A percentile compares a stretch with the other conserved stretches of the same genome.
Evolutionary conservation across 1,140 invertebrate genomes (phyloP).

Genomic region (Paramacrobiotus metropolitanus): DNA sequence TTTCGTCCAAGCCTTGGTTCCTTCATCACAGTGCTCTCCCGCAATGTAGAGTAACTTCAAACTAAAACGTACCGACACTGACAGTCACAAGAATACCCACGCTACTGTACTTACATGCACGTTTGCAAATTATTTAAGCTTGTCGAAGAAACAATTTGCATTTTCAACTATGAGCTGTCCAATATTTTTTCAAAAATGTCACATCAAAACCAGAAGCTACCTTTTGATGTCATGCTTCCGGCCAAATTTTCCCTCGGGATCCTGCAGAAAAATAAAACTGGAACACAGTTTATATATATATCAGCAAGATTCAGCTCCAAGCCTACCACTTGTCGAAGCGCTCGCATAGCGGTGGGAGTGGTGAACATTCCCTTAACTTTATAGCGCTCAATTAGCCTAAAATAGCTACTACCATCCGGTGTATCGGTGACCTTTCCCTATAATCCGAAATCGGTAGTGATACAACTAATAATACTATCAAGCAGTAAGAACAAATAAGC

Average conservation of each 20-base stretch:
- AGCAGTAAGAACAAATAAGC: neutral
- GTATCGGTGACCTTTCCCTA: slow-evolving; percentile 71
- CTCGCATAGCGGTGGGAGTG: slow-evolving; percentile 64
- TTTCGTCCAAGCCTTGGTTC: slow-evolving; percentile 64
- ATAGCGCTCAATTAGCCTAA: slow-evolving; percentile 65
- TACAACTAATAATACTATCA: neutral
- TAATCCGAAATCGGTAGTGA: slow-evolving; percentile 5
- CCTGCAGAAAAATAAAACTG: slow-evolving; percentile 12
- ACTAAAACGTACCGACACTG: slow-evolving; percentile 5
- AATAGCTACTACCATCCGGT: slow-evolving; percentile 67
- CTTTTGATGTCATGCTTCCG: slow-evolving; percentile 12
- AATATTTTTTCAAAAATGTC: too few species aligned
- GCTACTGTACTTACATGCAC: slow-evolving; percentile 14
- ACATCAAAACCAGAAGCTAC: slow-evolving; percentile 10
- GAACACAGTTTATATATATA: slow-evolving; percentile 27
- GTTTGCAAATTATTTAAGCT: too few species aligned
- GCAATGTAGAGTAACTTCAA: slow-evolving; percentile 45
- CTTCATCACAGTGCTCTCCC: slow-evolving; percentile 75
- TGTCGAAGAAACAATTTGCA: too few species aligned
- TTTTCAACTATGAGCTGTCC: too few species aligned
- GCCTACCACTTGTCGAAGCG: slow-evolving; percentile 44
- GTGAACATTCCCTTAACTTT: slow-evolving; percentile 58
- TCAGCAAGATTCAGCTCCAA: slow-evolving; percentile 13
- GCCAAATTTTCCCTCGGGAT: slow-evolving; percentile 16
- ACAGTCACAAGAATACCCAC: slow-evolving; percentile 32